These are phyloP conservation scores for Listrodromus nycthemerus DNA, from an alignment of 2,888 invertebrate species.

Conservation along the genomic window DNA sequence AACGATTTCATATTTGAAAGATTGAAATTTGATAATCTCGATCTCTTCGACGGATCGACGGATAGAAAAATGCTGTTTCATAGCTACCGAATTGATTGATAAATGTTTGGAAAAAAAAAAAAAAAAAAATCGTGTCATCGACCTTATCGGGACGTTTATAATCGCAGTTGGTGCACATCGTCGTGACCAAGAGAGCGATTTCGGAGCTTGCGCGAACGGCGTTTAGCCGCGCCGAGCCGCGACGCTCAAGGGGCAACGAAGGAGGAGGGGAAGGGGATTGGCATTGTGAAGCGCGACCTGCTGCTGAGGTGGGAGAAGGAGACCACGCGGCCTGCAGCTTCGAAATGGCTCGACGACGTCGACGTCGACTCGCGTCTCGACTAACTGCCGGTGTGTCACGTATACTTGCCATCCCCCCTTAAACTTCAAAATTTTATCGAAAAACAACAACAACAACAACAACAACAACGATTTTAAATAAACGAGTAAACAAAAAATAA, in stretches of 20 bases:
- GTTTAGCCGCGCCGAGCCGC: conserved; percentile 63
- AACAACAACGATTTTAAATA: neutral
- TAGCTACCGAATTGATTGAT: neutral
- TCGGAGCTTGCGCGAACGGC: conserved; percentile 71
- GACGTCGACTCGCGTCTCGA: conserved; percentile 67
- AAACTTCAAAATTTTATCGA: neutral
- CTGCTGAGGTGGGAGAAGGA: conserved; percentile 61
- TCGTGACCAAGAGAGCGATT: conserved; percentile 57
- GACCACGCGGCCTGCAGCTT: conserved; percentile 67
- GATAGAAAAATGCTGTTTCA: neutral
- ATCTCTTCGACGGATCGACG: too few species aligned
- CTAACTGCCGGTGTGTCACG: conserved; percentile 64
- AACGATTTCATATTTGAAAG: too few species aligned
- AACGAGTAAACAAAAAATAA: neutral
- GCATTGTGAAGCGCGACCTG: conserved; percentile 63
- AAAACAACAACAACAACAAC: neutral
- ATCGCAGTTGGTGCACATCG: conserved; percentile 1
- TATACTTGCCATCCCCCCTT: conserved; percentile 17
- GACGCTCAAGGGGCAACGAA: conserved; percentile 24
- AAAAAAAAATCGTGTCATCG: neutral
- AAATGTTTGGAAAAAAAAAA: neutral
- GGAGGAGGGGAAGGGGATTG: conserved; percentile 54
- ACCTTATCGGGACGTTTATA: neutral
- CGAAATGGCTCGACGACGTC: conserved; percentile 62
- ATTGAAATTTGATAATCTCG: too few species aligned